Base-by-base conservation (phyloP, 1,140 invertebrate species). In the Drosophila hydei region DNA sequence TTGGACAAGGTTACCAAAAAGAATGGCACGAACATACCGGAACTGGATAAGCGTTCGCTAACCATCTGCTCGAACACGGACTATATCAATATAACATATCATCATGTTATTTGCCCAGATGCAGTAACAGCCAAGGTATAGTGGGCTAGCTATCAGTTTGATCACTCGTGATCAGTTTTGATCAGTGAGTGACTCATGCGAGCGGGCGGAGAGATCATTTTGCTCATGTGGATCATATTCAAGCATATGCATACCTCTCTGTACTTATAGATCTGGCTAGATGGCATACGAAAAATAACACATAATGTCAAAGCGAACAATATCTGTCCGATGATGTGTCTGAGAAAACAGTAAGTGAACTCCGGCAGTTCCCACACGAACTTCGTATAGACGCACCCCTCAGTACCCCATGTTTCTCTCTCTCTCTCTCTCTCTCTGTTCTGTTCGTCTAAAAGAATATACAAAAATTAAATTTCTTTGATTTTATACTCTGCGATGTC, bases 301-400 rank as follows among this genome's bases (percentile, higher is more conserved):
- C 97, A 99, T 94, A 99, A 99, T 93, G 97, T 98, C 83, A 99
- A 99, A 95, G 97, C 97, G 79, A 99, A 99, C 94, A 99, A 99
- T 94, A 95, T 99, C 87, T 99, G 98, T 93, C 98, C 99, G 45
- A 97, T 98, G 95, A 99, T 97, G 79, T 98, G 97, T 94, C 95
- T 99, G 84, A 98, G 97, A 93, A 99, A 99, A 94, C 98, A 99
- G 98, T 99, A 96, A 98, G 97, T 96, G 60, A 2, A 36, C 47
- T 25, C 14, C 11, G 40, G 6, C 18, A 40, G 21, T 12, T 9
- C 47, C 19, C 19, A 25, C 21, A 14, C 30, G 11, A 33, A 27
- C 3, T 47, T 48, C 33, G 30, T 40, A 40, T 48, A 59, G 43
- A 59, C 27, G 42, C 52, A 64, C 61, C 56, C 11, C 43, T 6